Evolutionary conservation across 1,140 invertebrate genomes (phyloP).

Genomic region (Bactericera cockerelli): DNA sequence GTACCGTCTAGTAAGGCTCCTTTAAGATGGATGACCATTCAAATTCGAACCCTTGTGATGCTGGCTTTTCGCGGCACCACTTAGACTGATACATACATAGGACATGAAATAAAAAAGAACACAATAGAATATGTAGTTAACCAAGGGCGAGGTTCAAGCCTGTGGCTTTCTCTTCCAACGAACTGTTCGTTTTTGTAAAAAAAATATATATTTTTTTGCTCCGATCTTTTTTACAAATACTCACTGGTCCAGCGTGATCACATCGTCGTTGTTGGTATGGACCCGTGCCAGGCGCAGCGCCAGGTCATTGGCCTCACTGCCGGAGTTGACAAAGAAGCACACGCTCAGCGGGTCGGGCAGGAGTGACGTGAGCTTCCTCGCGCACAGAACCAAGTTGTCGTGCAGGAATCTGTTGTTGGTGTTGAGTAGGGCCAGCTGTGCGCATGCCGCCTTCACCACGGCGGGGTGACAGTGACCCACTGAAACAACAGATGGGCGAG

Average conservation of each 20-base stretch:
- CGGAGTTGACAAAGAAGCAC: slow-evolving; percentile 95
- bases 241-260: slow-evolving; percentile 93
- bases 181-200: too few relatives aligned
- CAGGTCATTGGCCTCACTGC: slow-evolving; percentile 98
- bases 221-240: too few relatives aligned
- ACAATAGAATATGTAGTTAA: too few relatives aligned
- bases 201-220: too few relatives aligned
- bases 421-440: slow-evolving; percentile 78
- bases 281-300: slow-evolving; percentile 78
- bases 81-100: too few relatives aligned
- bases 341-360: slow-evolving; percentile 71
- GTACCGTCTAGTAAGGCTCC: too few relatives aligned
- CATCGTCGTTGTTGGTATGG: slow-evolving; percentile 74
- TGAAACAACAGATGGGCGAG: slow-evolving; percentile 31
- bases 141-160: too few relatives aligned
- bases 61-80: too few relatives aligned
- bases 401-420: slow-evolving; percentile 94
- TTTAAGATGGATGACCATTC: too few relatives aligned
- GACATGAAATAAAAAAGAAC: too few relatives aligned
- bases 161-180: too few relatives aligned
- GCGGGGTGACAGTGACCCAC: slow-evolving; percentile 94
- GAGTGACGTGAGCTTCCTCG: slow-evolving; percentile 63
- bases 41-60: too few relatives aligned
- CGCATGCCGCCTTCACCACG: slow-evolving; percentile 70
- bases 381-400: slow-evolving; percentile 84